Evolutionary conservation across 2,888 invertebrate genomes (phyloP), one percentile per base, ranked within the genome.

Genomic region (Venusia cambrica): DNA sequence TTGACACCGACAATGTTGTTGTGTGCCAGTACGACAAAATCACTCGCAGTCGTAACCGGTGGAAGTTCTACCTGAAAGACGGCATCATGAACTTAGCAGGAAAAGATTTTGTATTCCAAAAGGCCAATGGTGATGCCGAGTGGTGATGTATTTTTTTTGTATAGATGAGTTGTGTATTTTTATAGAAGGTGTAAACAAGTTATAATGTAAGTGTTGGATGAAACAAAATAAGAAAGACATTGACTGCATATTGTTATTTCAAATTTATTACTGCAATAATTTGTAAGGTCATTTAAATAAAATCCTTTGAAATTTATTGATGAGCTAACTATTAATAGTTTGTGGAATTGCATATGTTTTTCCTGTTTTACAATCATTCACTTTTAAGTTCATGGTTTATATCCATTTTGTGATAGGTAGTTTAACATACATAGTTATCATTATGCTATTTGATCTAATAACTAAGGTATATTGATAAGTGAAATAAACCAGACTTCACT

Each of bases 21-120:
- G 99, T 99, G 39, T 99, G 99, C 78, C 99, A 99, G 81, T 99
- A 99, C 87, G 99, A 99, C 87, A 99, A 99, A 95, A 98, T 99
- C 43, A 98, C 98, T 48, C 92, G 99, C 74, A 98, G 96, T 75
- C 93, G 99, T 64, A 98, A 98, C 81, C 97, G 97, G 81, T 99
- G 99, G 99, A 99, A 99, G 89, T 99, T 99, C 79, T 96, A 97
- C 78, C 89, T 99, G 48, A 99, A 99, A 88, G 99, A 99, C 87
- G 99, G 99, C 39, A 98, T 99, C 48, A 99, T 99, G 99, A 99
- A 98, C 89, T 91, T 99, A 67, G 94, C 94, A 53, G 98, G 99
- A 22, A 97, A 96, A 83, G 99, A 99, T 89, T 99, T 94, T 88
- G 97, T 99, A 64, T 99, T 99, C 89, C 98, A 98, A 87, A 98